Conservation (phyloP, 2,797 vertebrate species). For the Gobio occitaniae region DNA sequence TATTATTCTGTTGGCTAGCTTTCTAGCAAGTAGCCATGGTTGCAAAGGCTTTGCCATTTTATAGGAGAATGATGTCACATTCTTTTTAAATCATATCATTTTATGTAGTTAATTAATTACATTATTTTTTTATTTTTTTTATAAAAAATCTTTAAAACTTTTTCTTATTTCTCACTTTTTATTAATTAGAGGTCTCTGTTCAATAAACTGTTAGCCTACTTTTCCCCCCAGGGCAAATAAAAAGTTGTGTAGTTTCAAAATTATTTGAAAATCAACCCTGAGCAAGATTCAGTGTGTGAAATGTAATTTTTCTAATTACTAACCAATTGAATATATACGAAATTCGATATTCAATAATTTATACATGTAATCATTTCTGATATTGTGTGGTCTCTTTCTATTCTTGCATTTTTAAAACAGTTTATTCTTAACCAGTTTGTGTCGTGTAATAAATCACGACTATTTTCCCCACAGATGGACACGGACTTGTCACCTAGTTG, state of each 20-base stretch:
- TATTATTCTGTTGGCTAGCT: neutral
- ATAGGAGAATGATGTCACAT: neutral
- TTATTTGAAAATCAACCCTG: neutral
- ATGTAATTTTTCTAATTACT: neutral
- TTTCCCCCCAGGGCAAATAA: neutral
- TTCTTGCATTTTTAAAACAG: neutral
- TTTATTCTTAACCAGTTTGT: neutral
- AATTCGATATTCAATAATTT: neutral
- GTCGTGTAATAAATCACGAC: neutral
- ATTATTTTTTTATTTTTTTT: too few species aligned
- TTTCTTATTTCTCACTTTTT: neutral
- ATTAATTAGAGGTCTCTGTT: neutral
- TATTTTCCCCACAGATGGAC: constrained; percentile 17
- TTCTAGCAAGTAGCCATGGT: neutral
- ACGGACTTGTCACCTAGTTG: neutral
- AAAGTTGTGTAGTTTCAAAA: neutral
- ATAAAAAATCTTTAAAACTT: neutral
- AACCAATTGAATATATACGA: neutral
- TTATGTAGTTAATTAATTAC: neutral
- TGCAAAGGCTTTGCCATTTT: neutral
- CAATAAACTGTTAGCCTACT: neutral
- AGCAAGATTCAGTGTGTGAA: neutral
- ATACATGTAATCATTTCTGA: neutral
- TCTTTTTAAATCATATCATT: neutral
- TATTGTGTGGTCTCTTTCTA: neutral